These are phyloP conservation scores for Bubo blakistoni DNA, from an alignment of 2,113 vertebrate species.

Conservation along the genomic window DNA sequence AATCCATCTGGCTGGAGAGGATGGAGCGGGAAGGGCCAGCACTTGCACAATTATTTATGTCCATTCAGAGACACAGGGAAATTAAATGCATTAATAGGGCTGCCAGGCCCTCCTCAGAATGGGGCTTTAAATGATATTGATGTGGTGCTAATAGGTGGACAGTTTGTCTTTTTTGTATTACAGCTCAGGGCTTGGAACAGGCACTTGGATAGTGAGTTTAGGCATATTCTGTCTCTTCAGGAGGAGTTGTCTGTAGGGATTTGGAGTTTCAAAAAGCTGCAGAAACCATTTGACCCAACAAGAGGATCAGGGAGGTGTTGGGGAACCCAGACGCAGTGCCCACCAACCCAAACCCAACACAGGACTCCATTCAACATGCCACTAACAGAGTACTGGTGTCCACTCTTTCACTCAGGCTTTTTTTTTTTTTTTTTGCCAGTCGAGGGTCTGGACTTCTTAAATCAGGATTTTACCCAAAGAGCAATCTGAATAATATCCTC, in stretches of 20 bases:
- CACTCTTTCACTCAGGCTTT: neutral
- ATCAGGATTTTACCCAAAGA: neutral
- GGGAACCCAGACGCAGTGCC: neutral
- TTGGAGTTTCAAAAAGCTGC: neutral
- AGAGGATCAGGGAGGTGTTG: neutral
- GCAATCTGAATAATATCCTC: neutral
- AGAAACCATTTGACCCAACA: neutral
- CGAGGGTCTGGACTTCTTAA: neutral
- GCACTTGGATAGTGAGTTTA: neutral
- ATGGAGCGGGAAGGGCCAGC: neutral
- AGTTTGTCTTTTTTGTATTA: slow-evolving; percentile 44
- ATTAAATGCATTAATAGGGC: slow-evolving; percentile 44
- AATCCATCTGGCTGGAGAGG: slow-evolving; percentile 62
- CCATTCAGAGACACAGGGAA: slow-evolving; percentile 22
- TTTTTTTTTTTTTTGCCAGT: neutral
- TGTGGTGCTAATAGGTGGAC: slow-evolving; percentile 60
- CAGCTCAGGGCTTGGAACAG: neutral
- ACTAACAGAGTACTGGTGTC: neutral
- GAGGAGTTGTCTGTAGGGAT: neutral
- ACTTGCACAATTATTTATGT: slow-evolving; percentile 45
- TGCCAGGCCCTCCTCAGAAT: slow-evolving; percentile 59
- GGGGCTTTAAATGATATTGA: slow-evolving; percentile 74
- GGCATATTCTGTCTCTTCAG: neutral
- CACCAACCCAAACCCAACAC: neutral
- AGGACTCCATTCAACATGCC: neutral